phyloP scores from a whole-genome alignment of 2,113 vertebrate species.

The Ictidomys tridecemlineatus region DNA sequence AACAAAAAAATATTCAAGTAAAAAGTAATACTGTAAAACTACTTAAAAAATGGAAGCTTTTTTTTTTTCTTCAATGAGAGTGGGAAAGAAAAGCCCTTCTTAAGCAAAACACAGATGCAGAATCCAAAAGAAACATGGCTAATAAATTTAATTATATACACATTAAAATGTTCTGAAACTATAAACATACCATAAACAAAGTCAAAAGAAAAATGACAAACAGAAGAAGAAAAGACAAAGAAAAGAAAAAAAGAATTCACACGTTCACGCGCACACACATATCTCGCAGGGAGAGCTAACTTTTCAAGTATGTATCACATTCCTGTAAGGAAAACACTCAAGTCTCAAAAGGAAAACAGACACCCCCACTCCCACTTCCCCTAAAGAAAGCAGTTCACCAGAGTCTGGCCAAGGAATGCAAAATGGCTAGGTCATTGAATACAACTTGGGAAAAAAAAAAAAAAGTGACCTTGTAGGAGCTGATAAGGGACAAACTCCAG shows the following conservation, averaged over 20 bases:
- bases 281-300: neutral
- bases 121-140: neutral
- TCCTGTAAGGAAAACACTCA: constrained; percentile 41
- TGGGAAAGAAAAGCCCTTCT: neutral
- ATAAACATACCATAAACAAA: constrained; percentile 46
- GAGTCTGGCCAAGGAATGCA: neutral
- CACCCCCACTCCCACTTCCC: neutral
- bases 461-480: neutral
- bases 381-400: neutral
- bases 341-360: constrained; percentile 18
- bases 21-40: neutral
- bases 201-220: constrained; percentile 54
- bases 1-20: neutral
- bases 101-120: neutral
- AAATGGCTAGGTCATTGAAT: neutral
- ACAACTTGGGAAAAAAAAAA: neutral
- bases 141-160: constrained; percentile 42
- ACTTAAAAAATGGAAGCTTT: neutral
- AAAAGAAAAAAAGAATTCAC: neutral
- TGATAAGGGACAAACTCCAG: constrained; percentile 32
- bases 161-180: constrained; percentile 39
- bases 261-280: neutral
- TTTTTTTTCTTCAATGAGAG: neutral
- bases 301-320: neutral
- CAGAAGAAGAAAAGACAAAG: neutral